These are phyloP conservation scores for Lymantria dispar DNA, from an alignment of 2,888 invertebrate genomes.

Conservation along the genomic window DNA sequence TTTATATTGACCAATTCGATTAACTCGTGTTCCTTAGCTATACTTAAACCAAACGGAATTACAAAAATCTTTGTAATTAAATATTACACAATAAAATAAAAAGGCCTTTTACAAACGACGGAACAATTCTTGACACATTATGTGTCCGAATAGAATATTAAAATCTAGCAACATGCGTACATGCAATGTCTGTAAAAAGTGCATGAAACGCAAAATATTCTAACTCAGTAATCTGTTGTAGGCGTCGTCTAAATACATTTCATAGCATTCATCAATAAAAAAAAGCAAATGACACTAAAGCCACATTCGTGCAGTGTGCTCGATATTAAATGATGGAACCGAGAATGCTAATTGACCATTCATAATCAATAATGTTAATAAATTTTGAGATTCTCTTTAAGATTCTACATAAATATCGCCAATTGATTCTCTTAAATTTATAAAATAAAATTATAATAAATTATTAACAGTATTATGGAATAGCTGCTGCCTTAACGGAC, in stretches of 20 bases:
- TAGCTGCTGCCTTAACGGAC: conserved; percentile 63
- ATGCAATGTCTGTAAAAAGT: background rate
- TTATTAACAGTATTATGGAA: conserved; percentile 79
- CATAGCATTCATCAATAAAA: conserved; percentile 53
- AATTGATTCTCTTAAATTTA: conserved; percentile 65
- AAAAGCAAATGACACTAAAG: conserved; percentile 61
- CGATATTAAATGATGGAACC: conserved; percentile 46
- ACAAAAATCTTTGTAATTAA: background rate
- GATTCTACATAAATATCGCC: conserved; percentile 75
- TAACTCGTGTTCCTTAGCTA: background rate
- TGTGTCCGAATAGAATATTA: background rate
- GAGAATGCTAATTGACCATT: conserved; percentile 56
- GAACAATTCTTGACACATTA: background rate
- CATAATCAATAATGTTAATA: conserved; percentile 49
- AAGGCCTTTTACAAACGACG: background rate
- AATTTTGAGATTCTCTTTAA: conserved; percentile 76
- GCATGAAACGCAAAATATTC: background rate
- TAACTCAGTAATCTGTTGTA: background rate
- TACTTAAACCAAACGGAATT: background rate
- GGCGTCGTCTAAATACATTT: conserved; percentile 49
- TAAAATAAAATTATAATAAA: conserved; percentile 78
- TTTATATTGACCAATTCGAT: background rate
- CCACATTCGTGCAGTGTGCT: conserved; percentile 57
- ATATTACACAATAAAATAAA: background rate
- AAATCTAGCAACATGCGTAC: background rate